Percentiles rank a stretch among this genome's conserved stretches.
Evolutionary conservation across 2,888 invertebrate species (phyloP).

Genomic region (Epinotia demarniana): DNA sequence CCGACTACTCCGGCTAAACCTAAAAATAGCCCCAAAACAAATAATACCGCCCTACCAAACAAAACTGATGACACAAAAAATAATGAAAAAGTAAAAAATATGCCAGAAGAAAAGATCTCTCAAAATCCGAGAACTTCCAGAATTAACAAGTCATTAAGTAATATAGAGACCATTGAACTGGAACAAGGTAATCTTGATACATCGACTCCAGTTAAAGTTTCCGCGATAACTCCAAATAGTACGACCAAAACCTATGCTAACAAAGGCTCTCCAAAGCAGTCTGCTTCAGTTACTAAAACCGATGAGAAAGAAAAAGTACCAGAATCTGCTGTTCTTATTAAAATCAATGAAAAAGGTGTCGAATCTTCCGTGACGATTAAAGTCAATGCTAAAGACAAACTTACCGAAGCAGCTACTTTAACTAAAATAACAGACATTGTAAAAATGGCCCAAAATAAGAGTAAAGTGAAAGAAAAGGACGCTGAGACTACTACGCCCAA

Average conservation of each 20-base stretch:
- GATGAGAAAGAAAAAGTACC: conserved; percentile 16
- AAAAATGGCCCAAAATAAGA: conserved; percentile 47
- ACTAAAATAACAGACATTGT: conserved; percentile 24
- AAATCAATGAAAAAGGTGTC: conserved; percentile 10
- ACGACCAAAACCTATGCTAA: conserved; percentile 13
- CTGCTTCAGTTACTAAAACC: not conserved
- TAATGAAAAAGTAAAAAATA: conserved; percentile 51
- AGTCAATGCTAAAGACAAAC: conserved; percentile 18
- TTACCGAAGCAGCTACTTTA: not conserved
- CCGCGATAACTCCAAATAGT: not conserved
- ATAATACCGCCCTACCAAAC: not conserved
- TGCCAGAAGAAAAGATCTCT: conserved; percentile 53
- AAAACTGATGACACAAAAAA: conserved; percentile 44
- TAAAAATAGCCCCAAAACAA: conserved; percentile 41
- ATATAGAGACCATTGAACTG: conserved; percentile 46
- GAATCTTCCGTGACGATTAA: conserved; percentile 17
- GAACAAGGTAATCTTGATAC: conserved; percentile 7
- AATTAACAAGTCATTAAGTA: conserved; percentile 59
- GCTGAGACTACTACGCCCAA: conserved; percentile 48
- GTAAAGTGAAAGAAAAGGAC: conserved; percentile 49
- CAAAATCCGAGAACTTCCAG: conserved; percentile 62
- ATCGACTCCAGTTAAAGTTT: conserved; percentile 20
- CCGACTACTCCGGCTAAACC: not conserved
- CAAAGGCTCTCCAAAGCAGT: not conserved
- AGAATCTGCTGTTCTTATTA: conserved; percentile 7